Percentiles rank a stretch among this genome's conserved stretches.
phyloP scores from a whole-genome alignment of 2,797 vertebrate genomes.

The Rhincodon typus region DNA sequence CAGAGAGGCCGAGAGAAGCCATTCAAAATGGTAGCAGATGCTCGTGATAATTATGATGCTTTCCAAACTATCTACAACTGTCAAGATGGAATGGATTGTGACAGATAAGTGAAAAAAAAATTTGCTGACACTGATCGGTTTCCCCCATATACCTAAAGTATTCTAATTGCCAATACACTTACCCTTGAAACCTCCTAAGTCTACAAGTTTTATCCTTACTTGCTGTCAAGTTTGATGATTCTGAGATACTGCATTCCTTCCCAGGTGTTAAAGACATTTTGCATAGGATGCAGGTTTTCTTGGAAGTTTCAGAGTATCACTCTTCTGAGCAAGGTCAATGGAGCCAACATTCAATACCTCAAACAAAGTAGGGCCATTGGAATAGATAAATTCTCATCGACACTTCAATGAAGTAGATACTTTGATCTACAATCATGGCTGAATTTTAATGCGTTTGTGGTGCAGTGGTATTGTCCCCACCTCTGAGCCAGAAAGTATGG shows the following conservation, averaged over 20 bases:
- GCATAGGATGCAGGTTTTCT: neutral
- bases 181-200: neutral
- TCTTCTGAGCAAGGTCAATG: neutral
- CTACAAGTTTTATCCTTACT: neutral
- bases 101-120: too few species aligned
- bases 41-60: too few species aligned
- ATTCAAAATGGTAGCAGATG: too few species aligned
- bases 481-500: too few species aligned
- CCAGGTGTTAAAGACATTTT: neutral
- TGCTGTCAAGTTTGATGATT: neutral
- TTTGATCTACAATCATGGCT: too few species aligned
- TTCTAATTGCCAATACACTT: neutral
- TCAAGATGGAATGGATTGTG: too few species aligned
- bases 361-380: neutral
- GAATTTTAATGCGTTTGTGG: too few species aligned
- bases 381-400: neutral
- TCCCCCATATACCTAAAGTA: neutral
- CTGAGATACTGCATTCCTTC: neutral
- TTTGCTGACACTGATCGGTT: neutral
- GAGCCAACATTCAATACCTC: neutral
- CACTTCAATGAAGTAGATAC: too few species aligned
- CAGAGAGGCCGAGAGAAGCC: too few species aligned
- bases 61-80: too few species aligned
- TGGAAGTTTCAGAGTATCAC: neutral
- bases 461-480: too few species aligned